Conservation (phyloP, 2,797 vertebrate genomes). For the Mionectes olivaceus region DNA sequence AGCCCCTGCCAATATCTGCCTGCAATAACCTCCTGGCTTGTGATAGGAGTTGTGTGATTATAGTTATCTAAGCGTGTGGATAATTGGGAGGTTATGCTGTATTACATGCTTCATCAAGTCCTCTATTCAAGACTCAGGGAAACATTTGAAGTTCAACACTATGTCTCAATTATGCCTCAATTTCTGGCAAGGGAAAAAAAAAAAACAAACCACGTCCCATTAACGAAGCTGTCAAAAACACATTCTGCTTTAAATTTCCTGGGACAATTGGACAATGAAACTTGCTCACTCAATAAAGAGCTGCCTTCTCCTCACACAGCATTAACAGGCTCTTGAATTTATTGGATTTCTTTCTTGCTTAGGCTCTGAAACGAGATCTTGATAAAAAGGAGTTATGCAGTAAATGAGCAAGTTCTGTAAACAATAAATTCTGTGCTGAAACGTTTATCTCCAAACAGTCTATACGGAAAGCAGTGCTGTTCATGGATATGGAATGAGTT, state of each 20-base stretch:
- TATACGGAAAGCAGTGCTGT: not conserved
- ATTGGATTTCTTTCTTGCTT: conserved; percentile 24
- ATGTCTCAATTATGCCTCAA: conserved; percentile 76
- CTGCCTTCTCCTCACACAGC: conserved; percentile 55
- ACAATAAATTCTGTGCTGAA: conserved; percentile 29
- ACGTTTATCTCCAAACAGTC: not conserved
- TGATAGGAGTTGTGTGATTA: conserved; percentile 69
- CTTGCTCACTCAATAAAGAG: conserved; percentile 51
- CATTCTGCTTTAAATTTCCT: conserved; percentile 73
- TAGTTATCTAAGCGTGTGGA: conserved; percentile 76
- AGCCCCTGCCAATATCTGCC: conserved; percentile 74
- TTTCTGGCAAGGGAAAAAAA: conserved; percentile 62
- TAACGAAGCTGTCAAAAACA: conserved; percentile 77
- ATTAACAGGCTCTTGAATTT: conserved; percentile 24
- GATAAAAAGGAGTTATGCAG: conserved; percentile 13
- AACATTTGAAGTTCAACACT: conserved; percentile 73
- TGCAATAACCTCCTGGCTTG: conserved; percentile 63
- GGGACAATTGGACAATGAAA: conserved; percentile 74
- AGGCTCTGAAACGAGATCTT: conserved; percentile 24
- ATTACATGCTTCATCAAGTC: conserved; percentile 77
- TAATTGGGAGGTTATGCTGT: conserved; percentile 78
- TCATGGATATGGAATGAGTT: not conserved
- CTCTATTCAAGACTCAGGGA: conserved; percentile 74
- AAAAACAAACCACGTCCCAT: conserved; percentile 14
- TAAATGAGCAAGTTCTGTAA: not conserved